Conservation (phyloP, 1,140 invertebrate species). For the Drosophila melanica region DNA sequence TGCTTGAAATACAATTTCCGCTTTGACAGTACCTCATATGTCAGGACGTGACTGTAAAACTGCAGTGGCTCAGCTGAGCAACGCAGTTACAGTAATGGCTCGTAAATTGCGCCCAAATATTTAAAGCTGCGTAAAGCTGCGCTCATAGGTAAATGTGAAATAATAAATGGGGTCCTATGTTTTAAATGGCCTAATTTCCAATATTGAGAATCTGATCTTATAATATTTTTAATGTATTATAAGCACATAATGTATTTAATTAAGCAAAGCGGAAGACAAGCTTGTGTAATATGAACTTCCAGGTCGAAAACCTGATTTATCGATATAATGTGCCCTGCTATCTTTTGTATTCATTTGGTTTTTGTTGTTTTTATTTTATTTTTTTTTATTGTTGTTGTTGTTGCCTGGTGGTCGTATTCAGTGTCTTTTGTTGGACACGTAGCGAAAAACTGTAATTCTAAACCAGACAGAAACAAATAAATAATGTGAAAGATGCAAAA, state of each 20-base stretch:
- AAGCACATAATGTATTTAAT: no score
- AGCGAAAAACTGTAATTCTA: constrained; percentile 51
- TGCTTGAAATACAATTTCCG: constrained; percentile 58
- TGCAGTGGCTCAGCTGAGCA: not conserved
- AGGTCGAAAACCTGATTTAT: constrained; percentile 17
- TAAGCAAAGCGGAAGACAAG: not conserved
- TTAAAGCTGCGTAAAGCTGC: not conserved
- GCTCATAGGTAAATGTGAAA: no score
- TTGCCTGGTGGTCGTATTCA: constrained; percentile 30
- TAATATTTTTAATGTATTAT: not conserved
- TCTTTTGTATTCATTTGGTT: not conserved
- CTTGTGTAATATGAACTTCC: not conserved
- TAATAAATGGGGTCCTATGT: no score
- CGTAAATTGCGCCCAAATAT: not conserved
- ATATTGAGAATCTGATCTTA: not conserved
- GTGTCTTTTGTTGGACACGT: constrained; percentile 39
- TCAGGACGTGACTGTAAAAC: constrained; percentile 17
- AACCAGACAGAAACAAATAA: constrained; percentile 46
- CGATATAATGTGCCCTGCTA: constrained; percentile 12
- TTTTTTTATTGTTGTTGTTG: constrained; percentile 2
- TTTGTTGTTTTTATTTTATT: constrained; percentile 3
- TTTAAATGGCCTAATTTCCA: no score
- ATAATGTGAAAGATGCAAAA: constrained; percentile 47
- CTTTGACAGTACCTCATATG: constrained; percentile 20
- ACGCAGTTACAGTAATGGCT: not conserved